Evolutionary conservation across 2,888 invertebrate species (phyloP), one percentile per base, ranked within the genome.

Genomic region (Andricus quercusramuli): DNA sequence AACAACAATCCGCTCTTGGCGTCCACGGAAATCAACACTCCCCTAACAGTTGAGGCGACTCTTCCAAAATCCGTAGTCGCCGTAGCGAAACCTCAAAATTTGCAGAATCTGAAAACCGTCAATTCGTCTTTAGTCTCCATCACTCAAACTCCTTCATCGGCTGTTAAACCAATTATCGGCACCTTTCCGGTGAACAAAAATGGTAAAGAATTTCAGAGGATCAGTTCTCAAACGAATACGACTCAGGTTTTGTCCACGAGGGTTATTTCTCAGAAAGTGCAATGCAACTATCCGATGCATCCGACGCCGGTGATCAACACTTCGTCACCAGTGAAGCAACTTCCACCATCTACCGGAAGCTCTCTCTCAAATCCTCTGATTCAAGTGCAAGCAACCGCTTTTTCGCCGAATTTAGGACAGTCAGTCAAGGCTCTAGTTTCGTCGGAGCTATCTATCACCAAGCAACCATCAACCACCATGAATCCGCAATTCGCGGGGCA

Each of bases 181-280:
- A 86, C 87, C 4, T 89, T 90, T 78, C 86, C 90, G 4, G 83
- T 85, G 0, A 88, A 88, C 68, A 85, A 85, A 47, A 82, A 82
- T 67, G 74, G 47, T 76, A 86, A 85, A 78, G 90, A 90, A 20
- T 47, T 83, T 2, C 86, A 86, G 64, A 87, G 82, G 79, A 79
- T 89, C 85, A 86, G 59, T n/a, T 74, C 74, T 15, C 74, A 56
- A 74, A 86, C 88, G 2, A 89, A 80, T 64, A 86, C 89, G 44
- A 88, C 89, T 3, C 89, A 88, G 79, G 85, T 88, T 13, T 47
- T 89, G 37, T 85, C 88, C 13, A 88, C 89, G 0, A 87, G 90
- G 9, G 89, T 90, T 8, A 84, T 89, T 32, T 88, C 90, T 4
- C 90, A 90, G 74, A 90, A 90, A 78, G 79, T 86, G 65, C 83